phyloP scores from a whole-genome alignment of 2,888 invertebrate species.

The Onthophagus sagittarius region DNA sequence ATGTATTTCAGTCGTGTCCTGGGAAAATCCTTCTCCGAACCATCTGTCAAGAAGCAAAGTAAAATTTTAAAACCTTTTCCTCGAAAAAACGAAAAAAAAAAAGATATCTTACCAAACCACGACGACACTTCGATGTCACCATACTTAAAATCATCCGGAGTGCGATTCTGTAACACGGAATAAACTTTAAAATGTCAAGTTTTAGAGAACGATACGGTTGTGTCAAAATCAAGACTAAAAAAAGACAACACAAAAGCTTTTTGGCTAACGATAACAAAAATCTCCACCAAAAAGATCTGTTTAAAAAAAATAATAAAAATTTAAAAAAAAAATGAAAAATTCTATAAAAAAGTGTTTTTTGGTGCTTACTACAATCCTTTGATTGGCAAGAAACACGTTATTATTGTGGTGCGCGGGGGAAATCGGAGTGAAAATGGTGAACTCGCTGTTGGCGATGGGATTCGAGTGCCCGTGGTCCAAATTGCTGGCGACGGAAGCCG shows the following conservation, averaged over 20 bases:
- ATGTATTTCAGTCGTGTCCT: constrained; percentile 76
- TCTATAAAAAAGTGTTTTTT: neutral
- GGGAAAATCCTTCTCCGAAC: constrained; percentile 61
- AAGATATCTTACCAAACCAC: constrained; percentile 50
- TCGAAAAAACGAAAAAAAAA: constrained; percentile 3
- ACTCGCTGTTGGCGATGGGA: constrained; percentile 46
- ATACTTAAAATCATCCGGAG: constrained; percentile 41
- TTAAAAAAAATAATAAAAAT: neutral
- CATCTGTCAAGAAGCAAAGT: constrained; percentile 41
- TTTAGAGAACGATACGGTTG: neutral
- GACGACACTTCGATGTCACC: constrained; percentile 47
- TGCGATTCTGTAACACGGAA: constrained; percentile 37
- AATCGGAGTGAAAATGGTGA: constrained; percentile 48
- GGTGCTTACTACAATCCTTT: constrained; percentile 41
- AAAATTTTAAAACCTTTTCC: neutral
- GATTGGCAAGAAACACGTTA: constrained; percentile 47
- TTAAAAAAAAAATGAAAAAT: neutral
- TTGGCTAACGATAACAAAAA: constrained; percentile 1
- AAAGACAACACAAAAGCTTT: constrained; percentile 3
- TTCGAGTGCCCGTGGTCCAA: constrained; percentile 46
- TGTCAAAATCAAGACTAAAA: neutral
- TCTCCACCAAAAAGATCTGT: neutral
- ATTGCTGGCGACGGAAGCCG: constrained; percentile 39
- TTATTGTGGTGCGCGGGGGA: constrained; percentile 47
- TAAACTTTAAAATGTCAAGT: constrained; percentile 1